Conservation (phyloP, 2,797 vertebrate species). For the Pipistrellus pipistrellus region DNA sequence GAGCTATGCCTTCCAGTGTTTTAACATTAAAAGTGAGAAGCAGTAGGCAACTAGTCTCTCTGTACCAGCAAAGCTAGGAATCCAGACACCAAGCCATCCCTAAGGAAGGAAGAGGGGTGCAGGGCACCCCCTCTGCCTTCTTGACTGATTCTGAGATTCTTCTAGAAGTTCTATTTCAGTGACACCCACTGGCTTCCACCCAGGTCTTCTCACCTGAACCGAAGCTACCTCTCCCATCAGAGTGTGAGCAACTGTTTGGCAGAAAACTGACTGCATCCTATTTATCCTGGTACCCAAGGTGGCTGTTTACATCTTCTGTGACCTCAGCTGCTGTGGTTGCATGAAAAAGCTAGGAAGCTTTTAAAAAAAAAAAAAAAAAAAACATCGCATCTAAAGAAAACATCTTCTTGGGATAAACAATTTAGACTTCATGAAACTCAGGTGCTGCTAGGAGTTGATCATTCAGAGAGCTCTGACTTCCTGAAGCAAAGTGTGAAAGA, state of each 20-base stretch:
- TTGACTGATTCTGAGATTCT: not conserved
- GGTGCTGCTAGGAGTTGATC: not conserved
- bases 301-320: not conserved
- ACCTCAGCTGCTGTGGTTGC: not conserved
- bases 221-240: not conserved
- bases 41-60: not conserved
- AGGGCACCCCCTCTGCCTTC: not conserved
- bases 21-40: not conserved
- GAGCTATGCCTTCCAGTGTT: not conserved
- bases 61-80: not conserved
- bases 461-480: conserved; percentile 4
- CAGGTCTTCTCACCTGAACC: not conserved
- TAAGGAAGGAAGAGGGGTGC: not conserved
- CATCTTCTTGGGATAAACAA: not conserved
- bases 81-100: not conserved
- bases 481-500: not conserved
- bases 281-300: not conserved
- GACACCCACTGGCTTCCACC: not conserved
- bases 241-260: not conserved
- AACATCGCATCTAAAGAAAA: not conserved
- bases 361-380: not conserved
- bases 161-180: not conserved
- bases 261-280: not conserved
- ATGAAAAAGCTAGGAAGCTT: not conserved
- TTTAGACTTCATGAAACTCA: not conserved